Conservation (phyloP, 2,888 invertebrate genomes). For the Drosophila rellima region DNA sequence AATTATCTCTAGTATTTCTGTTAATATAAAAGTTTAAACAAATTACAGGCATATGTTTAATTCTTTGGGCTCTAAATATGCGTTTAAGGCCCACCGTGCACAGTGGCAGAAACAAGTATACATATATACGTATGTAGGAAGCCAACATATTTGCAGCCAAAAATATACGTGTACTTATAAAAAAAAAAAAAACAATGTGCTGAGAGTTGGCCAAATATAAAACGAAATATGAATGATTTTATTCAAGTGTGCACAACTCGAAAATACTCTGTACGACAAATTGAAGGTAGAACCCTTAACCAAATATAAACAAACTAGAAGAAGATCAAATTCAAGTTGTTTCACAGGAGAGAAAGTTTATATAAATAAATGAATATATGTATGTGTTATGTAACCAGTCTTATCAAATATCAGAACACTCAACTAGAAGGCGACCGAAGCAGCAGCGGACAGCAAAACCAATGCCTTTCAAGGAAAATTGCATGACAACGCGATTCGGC, state of each 20-base stretch:
- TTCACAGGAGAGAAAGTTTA: not conserved
- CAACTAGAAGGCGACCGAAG: not conserved
- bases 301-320: not conserved
- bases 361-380: not conserved
- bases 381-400: not conserved
- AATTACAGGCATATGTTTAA: not conserved
- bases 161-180: not conserved
- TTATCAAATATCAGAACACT: not conserved
- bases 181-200: conserved; percentile 1
- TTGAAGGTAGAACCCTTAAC: not conserved
- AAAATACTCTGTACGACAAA: conserved; percentile 1
- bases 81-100: conserved; percentile 14
- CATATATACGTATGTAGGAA: conserved; percentile 9
- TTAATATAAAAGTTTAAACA: not conserved
- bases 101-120: conserved; percentile 1
- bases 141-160: conserved; percentile 4
- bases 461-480: conserved; percentile 57
- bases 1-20: not conserved
- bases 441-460: conserved; percentile 29
- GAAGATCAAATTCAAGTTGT: not conserved
- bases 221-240: not conserved
- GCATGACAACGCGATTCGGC: conserved; percentile 66
- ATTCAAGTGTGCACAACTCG: not conserved
- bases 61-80: not conserved
- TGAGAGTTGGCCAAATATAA: conserved; percentile 42